These are phyloP conservation scores for Apostichopus japonicus DNA, from an alignment of 35 echinoderm and acorn worm species.

Conservation along the genomic window DNA sequence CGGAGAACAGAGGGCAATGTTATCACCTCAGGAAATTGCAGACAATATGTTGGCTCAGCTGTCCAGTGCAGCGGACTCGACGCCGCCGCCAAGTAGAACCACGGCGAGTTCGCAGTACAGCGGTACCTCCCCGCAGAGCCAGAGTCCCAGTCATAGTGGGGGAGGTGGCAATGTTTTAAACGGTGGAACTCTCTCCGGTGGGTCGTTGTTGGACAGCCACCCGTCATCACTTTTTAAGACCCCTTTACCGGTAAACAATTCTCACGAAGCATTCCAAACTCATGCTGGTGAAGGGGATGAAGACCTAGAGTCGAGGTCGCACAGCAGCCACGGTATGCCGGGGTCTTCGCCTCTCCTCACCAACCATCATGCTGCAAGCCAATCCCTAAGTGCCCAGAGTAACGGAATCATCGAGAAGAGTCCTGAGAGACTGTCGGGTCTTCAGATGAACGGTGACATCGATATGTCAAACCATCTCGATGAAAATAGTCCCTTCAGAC, in stretches of 20 bases:
- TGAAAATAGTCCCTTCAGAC: constrained; percentile 15
- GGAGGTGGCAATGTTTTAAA: constrained; percentile 25
- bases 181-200: not conserved
- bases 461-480: constrained; percentile 24
- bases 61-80: constrained; percentile 42
- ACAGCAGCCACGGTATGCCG: not conserved
- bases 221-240: constrained; percentile 70
- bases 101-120: constrained; percentile 50
- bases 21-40: constrained; percentile 99
- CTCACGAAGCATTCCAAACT: constrained; percentile 75
- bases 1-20: constrained; percentile 66
- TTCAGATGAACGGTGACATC: constrained; percentile 58
- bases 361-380: constrained; percentile 47
- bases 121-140: constrained; percentile 19
- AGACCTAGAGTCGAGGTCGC: not conserved
- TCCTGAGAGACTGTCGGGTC: constrained; percentile 8
- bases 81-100: constrained; percentile 1
- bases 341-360: not conserved
- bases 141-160: constrained; percentile 48
- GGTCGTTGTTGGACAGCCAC: constrained; percentile 6
- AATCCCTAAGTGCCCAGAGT: constrained; percentile 58
- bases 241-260: constrained; percentile 70
- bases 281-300: not conserved
- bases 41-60: constrained; percentile 95
- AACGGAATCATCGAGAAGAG: constrained; percentile 28